These are phyloP conservation scores for Torymus texanus DNA, from an alignment of 2,888 invertebrate species.

Conservation along the genomic window DNA sequence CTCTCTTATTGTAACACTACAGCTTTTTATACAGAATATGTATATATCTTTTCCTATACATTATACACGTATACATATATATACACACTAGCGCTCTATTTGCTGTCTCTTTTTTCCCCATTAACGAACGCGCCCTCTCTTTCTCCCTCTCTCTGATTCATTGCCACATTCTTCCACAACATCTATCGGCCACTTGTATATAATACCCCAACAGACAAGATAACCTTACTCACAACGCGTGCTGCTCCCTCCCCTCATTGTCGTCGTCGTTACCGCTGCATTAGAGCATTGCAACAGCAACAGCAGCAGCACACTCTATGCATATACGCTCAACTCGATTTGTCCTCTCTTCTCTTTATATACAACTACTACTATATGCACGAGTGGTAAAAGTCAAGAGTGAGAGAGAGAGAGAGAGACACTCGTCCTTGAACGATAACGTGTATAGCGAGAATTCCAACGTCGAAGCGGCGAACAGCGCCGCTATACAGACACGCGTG, in stretches of 20 bases:
- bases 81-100: slow-evolving; percentile 17
- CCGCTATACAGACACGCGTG: slow-evolving; percentile 7
- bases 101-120: slow-evolving; percentile 29
- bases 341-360: slow-evolving; percentile 25
- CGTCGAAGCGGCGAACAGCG: slow-evolving; percentile 19
- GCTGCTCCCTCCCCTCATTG: not conserved
- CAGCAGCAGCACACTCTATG: not conserved
- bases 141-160: slow-evolving; percentile 37
- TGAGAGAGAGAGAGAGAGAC: slow-evolving; percentile 54
- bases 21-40: slow-evolving; percentile 5
- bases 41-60: not conserved
- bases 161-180: slow-evolving; percentile 37
- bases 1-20: too few relatives aligned
- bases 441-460: slow-evolving; percentile 59
- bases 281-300: not conserved
- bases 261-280: not conserved
- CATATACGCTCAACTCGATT: slow-evolving; percentile 14
- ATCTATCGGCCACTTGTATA: not conserved
- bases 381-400: slow-evolving; percentile 58
- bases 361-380: not conserved
- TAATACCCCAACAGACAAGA: too few relatives aligned
- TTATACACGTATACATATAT: not conserved
- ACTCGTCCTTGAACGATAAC: slow-evolving; percentile 69
- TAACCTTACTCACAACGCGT: not conserved
- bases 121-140: slow-evolving; percentile 44